These are phyloP conservation scores for Listronotus bonariensis DNA, from an alignment of 1,140 invertebrate species.

Conservation along the genomic window DNA sequence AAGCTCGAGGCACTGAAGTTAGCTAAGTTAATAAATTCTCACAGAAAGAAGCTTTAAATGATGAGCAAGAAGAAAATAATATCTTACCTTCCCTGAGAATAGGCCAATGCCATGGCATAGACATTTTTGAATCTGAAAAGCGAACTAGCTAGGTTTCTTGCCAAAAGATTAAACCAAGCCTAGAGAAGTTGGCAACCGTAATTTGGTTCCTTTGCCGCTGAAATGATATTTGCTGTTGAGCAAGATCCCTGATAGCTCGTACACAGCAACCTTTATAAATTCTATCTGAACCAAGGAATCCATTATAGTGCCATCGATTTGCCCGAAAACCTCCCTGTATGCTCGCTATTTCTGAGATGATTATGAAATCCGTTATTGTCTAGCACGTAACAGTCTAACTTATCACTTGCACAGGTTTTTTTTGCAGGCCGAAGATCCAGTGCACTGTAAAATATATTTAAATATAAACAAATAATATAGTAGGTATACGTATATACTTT, in stretches of 20 bases:
- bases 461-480: too few species aligned
- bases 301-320: slow-evolving; percentile 94
- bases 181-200: slow-evolving; percentile 38
- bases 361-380: slow-evolving; percentile 94
- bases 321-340: slow-evolving; percentile 88
- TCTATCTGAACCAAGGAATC: slow-evolving; percentile 87
- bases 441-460: slow-evolving; percentile 64
- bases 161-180: slow-evolving; percentile 37
- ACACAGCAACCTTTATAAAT: slow-evolving; percentile 87
- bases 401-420: slow-evolving; percentile 84
- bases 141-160: slow-evolving; percentile 43
- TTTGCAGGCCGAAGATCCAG: slow-evolving; percentile 69
- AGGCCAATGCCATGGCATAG: slow-evolving; percentile 47
- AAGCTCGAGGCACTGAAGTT: too few species aligned
- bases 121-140: slow-evolving; percentile 40
- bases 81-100: slow-evolving; percentile 50
- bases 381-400: slow-evolving; percentile 88
- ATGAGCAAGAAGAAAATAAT: not conserved
- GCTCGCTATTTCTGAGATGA: slow-evolving; percentile 83
- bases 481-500: too few species aligned
- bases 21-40: too few species aligned
- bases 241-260: slow-evolving; percentile 79
- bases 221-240: slow-evolving; percentile 73
- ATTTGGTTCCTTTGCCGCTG: slow-evolving; percentile 62
- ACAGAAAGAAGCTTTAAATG: too few species aligned